These are phyloP conservation scores for Shargacucullia verbasci DNA, from an alignment of 2,888 invertebrate species.

Conservation along the genomic window DNA sequence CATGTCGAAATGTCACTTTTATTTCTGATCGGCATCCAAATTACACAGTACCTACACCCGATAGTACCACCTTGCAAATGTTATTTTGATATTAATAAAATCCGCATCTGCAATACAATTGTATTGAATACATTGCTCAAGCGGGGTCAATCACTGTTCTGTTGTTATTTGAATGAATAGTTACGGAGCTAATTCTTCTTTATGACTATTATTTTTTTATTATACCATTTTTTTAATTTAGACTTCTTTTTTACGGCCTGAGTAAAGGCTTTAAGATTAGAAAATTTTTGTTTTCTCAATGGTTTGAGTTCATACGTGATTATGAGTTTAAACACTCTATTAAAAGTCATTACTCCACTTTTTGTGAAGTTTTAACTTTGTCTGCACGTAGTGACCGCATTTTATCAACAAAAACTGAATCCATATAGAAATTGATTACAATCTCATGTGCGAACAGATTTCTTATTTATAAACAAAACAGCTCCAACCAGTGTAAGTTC, in stretches of 20 bases:
- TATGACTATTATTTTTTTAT: constrained; percentile 15
- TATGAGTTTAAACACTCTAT: not conserved
- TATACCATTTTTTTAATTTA: not conserved
- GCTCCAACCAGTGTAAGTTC: constrained; percentile 40
- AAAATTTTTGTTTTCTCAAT: constrained; percentile 7
- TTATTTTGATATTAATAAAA: constrained; percentile 50
- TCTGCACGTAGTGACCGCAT: not conserved
- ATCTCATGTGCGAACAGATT: constrained; percentile 15
- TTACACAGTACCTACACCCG: constrained; percentile 6
- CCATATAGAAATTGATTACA: constrained; percentile 1
- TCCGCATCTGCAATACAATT: constrained; percentile 45
- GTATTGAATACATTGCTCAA: constrained; percentile 56
- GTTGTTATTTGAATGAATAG: constrained; percentile 35
- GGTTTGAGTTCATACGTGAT: constrained; percentile 14
- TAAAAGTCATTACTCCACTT: constrained; percentile 3
- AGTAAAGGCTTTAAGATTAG: constrained; percentile 7
- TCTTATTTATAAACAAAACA: constrained; percentile 25
- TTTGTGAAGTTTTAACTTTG: constrained; percentile 2
- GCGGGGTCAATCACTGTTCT: constrained; percentile 55
- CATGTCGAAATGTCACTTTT: constrained; percentile 6
- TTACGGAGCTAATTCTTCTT: constrained; percentile 34
- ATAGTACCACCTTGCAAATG: constrained; percentile 29
- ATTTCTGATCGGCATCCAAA: constrained; percentile 14
- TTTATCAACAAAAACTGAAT: not conserved
- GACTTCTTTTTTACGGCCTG: not conserved